phyloP scores from a whole-genome alignment of 2,797 vertebrate genomes.

The Balearica regulorum region DNA sequence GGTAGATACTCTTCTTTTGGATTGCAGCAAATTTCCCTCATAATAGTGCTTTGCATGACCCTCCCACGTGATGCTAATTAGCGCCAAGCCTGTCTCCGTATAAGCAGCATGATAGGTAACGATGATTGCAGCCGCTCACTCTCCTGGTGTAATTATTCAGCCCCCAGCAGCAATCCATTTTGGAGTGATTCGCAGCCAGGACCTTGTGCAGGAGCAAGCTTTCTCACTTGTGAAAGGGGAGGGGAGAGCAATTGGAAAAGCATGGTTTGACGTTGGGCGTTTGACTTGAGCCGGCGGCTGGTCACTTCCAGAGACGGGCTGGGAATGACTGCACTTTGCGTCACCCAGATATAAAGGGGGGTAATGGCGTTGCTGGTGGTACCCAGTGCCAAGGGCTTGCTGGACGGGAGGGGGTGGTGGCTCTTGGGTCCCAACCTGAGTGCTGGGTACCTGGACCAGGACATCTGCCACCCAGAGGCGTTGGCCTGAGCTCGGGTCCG shows the following conservation, averaged over 20 bases:
- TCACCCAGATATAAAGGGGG: accelerated
- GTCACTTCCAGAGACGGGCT: neutral
- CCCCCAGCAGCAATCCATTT: neutral
- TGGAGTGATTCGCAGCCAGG: neutral
- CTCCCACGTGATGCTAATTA: neutral
- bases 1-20: neutral
- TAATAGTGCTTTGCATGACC: neutral
- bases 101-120: neutral
- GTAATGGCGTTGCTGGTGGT: neutral
- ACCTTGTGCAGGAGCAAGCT: neutral
- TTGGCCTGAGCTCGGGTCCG: accelerated
- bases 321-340: neutral
- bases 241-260: neutral
- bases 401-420: neutral
- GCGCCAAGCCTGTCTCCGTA: neutral
- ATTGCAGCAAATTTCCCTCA: neutral
- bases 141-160: neutral
- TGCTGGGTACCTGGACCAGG: accelerated
- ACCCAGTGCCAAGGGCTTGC: neutral
- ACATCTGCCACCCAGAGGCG: accelerated
- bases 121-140: neutral
- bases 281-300: neutral
- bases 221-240: neutral
- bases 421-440: neutral
- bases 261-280: accelerated